These are phyloP conservation scores for Stylophora pistillata DNA, from an alignment of 64 coral and sea anemone species.

Conservation along the genomic window DNA sequence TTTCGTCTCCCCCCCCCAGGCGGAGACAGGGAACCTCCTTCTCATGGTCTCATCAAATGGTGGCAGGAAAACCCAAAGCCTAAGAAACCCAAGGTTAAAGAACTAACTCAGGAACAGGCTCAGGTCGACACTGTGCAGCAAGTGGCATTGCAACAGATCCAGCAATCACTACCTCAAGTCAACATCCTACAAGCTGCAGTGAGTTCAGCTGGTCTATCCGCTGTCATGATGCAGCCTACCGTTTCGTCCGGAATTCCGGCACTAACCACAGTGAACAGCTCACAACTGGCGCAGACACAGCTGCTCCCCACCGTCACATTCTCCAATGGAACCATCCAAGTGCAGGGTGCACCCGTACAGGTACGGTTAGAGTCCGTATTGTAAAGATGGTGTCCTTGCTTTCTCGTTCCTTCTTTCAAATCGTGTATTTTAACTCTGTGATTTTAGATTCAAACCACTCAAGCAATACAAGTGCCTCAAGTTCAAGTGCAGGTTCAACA, in stretches of 20 bases:
- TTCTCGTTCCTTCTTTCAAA: background rate
- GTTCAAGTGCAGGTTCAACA: constrained; percentile 59
- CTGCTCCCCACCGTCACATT: constrained; percentile 65
- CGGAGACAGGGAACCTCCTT: constrained; percentile 93
- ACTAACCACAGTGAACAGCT: constrained; percentile 54
- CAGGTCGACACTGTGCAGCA: constrained; percentile 83
- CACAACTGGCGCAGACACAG: constrained; percentile 75
- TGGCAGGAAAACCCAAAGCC: constrained; percentile 98
- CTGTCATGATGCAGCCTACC: constrained; percentile 80
- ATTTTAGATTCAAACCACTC: constrained; percentile 40
- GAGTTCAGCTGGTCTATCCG: constrained; percentile 81
- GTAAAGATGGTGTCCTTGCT: background rate
- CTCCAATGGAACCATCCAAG: constrained; percentile 77
- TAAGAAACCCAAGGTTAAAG: constrained; percentile 87
- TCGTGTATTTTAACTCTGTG: background rate
- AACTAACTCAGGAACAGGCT: constrained; percentile 54
- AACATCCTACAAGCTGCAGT: constrained; percentile 88
- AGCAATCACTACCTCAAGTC: constrained; percentile 81
- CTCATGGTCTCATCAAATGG: constrained; percentile 97
- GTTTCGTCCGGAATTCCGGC: constrained; percentile 66
- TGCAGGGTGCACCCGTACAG: constrained; percentile 60
- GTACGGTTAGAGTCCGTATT: background rate
- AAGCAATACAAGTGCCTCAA: constrained; percentile 50
- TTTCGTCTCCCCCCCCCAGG: constrained; percentile 27
- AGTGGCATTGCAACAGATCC: constrained; percentile 85